Evolutionary conservation across 2,797 vertebrate genomes (phyloP).

Genomic region (Ctenopoma multispine): DNA sequence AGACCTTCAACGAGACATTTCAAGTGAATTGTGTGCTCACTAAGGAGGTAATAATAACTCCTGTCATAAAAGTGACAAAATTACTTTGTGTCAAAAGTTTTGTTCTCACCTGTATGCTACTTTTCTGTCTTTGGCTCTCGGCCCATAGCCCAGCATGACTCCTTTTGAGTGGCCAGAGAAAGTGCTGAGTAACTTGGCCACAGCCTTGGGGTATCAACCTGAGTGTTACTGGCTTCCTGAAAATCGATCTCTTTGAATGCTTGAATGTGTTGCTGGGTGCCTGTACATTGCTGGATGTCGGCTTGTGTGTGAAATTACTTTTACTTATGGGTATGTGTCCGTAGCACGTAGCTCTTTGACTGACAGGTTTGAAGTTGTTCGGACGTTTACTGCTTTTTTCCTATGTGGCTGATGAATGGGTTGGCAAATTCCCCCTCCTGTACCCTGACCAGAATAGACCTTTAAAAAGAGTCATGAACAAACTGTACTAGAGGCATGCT

Average conservation of each 20-base stretch:
- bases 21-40: conserved; percentile 41
- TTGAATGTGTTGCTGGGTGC: conserved; percentile 44
- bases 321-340: conserved; percentile 38
- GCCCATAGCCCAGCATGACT: conserved; percentile 53
- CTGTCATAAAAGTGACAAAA: conserved; percentile 47
- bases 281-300: conserved; percentile 33
- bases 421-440: conserved; percentile 38
- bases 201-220: conserved; percentile 62
- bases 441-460: conserved; percentile 21
- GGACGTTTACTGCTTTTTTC: conserved; percentile 37
- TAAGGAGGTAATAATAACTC: conserved; percentile 47
- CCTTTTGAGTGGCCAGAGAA: conserved; percentile 59
- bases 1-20: conserved; percentile 36
- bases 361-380: conserved; percentile 53
- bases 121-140: conserved; percentile 48
- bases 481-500: conserved; percentile 8
- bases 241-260: conserved; percentile 67
- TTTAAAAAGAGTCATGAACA: conserved; percentile 21
- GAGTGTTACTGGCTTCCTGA: conserved; percentile 68
- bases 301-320: conserved; percentile 47
- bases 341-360: conserved; percentile 34
- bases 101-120: conserved; percentile 31
- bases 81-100: conserved; percentile 68
- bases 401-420: conserved; percentile 39
- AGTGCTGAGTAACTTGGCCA: conserved; percentile 73